These are phyloP conservation scores for Thomomys bottae DNA, from an alignment of 2,113 vertebrate species.

Conservation along the genomic window DNA sequence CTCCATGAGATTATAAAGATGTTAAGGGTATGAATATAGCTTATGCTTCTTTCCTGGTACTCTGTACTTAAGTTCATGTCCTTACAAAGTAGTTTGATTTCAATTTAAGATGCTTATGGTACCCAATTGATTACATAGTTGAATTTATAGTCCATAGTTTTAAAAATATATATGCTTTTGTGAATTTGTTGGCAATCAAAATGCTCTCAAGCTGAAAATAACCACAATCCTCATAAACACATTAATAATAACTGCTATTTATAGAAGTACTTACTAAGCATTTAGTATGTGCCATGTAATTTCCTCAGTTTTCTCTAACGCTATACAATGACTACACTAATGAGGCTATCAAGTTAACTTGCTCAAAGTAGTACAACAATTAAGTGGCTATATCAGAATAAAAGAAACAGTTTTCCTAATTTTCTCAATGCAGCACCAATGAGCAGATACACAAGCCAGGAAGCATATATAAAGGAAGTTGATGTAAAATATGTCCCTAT, in stretches of 20 bases:
- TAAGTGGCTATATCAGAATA: slow-evolving; percentile 5
- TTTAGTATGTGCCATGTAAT: background rate
- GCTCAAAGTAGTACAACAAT: background rate
- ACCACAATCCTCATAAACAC: background rate
- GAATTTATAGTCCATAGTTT: background rate
- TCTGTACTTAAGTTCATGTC: background rate
- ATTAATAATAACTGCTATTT: slow-evolving; percentile 29
- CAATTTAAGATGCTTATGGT: background rate
- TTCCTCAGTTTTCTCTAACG: slow-evolving; percentile 6
- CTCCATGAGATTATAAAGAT: background rate
- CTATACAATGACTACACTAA: background rate
- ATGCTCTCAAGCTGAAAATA: background rate
- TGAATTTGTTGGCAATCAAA: slow-evolving; percentile 17
- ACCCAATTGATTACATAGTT: background rate
- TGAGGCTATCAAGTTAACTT: slow-evolving; percentile 3
- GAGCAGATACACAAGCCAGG: background rate
- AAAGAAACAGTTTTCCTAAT: background rate
- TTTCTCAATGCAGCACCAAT: slow-evolving; percentile 11
- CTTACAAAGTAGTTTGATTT: slow-evolving; percentile 20
- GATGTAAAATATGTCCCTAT: slow-evolving; percentile 29
- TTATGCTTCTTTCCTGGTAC: background rate
- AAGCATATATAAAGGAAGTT: background rate
- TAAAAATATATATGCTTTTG: slow-evolving; percentile 4
- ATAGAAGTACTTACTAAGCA: background rate
- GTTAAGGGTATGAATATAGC: background rate